phyloP scores from a whole-genome alignment of 2,888 invertebrate species.

The Pseudeuparius sepicola region DNA sequence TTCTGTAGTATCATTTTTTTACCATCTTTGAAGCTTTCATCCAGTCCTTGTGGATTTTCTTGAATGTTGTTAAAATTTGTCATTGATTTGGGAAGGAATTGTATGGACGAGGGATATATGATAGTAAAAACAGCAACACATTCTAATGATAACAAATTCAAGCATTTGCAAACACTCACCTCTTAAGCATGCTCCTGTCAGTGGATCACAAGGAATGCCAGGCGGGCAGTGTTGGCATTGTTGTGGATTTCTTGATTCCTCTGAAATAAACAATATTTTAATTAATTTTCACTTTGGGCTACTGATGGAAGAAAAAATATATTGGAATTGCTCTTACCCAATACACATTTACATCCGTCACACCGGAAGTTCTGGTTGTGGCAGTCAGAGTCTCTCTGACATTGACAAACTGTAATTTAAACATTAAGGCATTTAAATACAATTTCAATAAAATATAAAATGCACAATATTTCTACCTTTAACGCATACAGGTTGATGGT shows the following conservation, averaged over 20 bases:
- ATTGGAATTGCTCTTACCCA: too few species aligned
- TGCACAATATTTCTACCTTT: conserved; percentile 47
- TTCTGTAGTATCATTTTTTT: conserved; percentile 13
- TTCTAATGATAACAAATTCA: conserved; percentile 16
- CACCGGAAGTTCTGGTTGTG: conserved; percentile 47
- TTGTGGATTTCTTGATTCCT: conserved; percentile 33
- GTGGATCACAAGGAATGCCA: conserved; percentile 66
- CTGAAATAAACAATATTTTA: conserved; percentile 21
- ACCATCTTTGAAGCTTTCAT: too few species aligned
- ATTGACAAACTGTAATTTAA: conserved; percentile 52
- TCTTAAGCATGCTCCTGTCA: conserved; percentile 73
- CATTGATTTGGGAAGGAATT: too few species aligned
- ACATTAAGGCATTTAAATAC: too few species aligned
- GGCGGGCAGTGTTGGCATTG: conserved; percentile 69
- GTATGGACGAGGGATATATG: conserved; percentile 5
- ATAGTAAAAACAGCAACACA: conserved; percentile 38
- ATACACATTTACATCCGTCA: conserved; percentile 61
- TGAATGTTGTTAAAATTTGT: too few species aligned
- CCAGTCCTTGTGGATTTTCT: conserved; percentile 29
- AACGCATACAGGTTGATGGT: conserved; percentile 76
- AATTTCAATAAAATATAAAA: conserved; percentile 4
- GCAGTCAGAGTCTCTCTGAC: conserved; percentile 60
- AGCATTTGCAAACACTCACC: conserved; percentile 48
- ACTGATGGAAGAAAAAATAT: too few species aligned
- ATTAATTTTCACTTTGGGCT: too few species aligned